Base-by-base conservation (phyloP, 2,888 invertebrate genomes). In the Ormyrus pomaceus region DNA sequence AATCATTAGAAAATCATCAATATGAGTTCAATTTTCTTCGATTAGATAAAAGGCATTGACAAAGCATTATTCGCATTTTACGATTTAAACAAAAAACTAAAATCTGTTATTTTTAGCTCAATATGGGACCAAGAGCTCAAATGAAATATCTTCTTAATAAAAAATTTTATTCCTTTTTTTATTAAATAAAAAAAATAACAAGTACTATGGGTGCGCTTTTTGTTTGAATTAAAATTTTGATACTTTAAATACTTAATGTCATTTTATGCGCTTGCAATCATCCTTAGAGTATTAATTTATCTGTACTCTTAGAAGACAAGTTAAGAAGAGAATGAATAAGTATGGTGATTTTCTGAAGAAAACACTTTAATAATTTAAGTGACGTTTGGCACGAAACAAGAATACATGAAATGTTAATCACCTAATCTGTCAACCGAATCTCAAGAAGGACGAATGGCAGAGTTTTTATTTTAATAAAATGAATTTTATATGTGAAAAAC, bases 51-150 rank as follows among this genome's bases (percentile, higher is more conserved):
- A 34, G 34, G 34, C 34, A 34, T 34, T 75, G 56, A 48, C 69
- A 62, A 62, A 53, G n/a, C 11, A 51, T 66, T 8, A 68, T 71
- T 62, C 46, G 62, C 11, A 66, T 6, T 61, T 71, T 61, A 76
- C 50, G 62, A 59, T 55, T 65, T 7, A 61, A 68, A 68, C 11
- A 53, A 53, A 71, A 51, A 59, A 51, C n/a, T 0, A 69, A 59
- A 71, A 65, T 45, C 56, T 77, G 61, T 71, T 55, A 59, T 13
- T 8, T 62, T 74, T 55, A 11, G n/a, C 69, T 58, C 53, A 70
- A 73, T 69, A 55, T 76, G 81, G 81, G 81, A 79, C 81, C 81
- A 82, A 79, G 59, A 82, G 59, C 56, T 81, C 66, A 59, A 78
- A 71, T 58, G 50, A 56, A 77, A 48, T n/a, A n/a, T 53, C 1